Conservation (phyloP, 2,797 vertebrate genomes). For the Poecilia gillii region DNA sequence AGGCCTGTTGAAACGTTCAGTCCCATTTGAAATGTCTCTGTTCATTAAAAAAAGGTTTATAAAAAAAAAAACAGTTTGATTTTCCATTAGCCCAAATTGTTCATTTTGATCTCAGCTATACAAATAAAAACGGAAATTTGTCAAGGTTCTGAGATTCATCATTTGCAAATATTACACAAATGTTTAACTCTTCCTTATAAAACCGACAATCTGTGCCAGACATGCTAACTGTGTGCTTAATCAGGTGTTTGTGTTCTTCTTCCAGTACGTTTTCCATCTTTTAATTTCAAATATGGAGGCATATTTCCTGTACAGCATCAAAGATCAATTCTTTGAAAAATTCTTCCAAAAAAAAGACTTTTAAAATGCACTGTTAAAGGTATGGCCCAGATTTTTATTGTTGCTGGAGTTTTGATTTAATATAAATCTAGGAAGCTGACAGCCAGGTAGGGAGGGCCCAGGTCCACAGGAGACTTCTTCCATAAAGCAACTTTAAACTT, state of each 20-base stretch:
- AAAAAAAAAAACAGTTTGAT: conserved; percentile 5
- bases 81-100: conserved; percentile 16
- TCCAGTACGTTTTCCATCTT: neutral
- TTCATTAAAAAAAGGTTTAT: conserved; percentile 40
- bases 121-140: neutral
- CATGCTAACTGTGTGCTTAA: neutral
- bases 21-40: conserved; percentile 62
- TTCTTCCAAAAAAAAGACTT: neutral
- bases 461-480: neutral
- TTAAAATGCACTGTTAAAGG: neutral
- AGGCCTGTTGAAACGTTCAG: conserved; percentile 71
- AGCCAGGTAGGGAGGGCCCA: neutral
- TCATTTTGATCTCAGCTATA: conserved; percentile 46
- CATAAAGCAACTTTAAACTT: neutral
- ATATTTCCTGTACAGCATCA: neutral
- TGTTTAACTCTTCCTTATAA: neutral
- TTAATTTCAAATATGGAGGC: neutral
- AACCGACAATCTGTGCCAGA: neutral
- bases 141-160: neutral
- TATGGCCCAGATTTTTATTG: neutral
- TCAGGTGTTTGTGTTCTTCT: neutral
- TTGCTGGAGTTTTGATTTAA: neutral
- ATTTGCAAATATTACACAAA: neutral
- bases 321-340: neutral
- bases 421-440: neutral